Evolutionary conservation across 2,888 invertebrate species (phyloP), one percentile per base, ranked within the genome.

Genomic region (Drosophila greeni): DNA sequence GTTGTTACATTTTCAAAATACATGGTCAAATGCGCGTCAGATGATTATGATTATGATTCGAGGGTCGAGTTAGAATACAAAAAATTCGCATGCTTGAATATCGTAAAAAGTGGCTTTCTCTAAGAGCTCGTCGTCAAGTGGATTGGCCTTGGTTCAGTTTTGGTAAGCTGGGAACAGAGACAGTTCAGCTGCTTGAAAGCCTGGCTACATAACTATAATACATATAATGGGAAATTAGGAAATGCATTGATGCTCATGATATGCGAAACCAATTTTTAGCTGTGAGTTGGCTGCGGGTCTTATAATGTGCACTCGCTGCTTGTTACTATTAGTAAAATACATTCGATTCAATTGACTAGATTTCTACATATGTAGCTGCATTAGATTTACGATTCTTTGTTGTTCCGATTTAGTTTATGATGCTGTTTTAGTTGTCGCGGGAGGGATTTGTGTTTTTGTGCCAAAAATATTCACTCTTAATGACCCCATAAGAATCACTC

Each of bases 311-410:
- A 60, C 42, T 58, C 42, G 48, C 56, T 76, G 66, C 58, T 61
- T 55, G 52, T 75, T 72, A 82, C 55, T 68, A 73, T 79, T 82
- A 76, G 77, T 79, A 60, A 80, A 79, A 84, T 79, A 82, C 83
- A 79, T 84, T 79, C 80, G 79, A 79, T 80, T 80, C 79, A 80
- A 80, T 80, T 80, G 79, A 80, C 79, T 80, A 80, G 79, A 80
- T 82, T 84, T 84, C 84, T 73, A 79, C 82, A 82, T 80, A 68
- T 76, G 65, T 80, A 74, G 66, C 79, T 76, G 74, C 51, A 72
- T 75, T 73, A 18, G 64, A 55, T 70, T 68, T 74, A 61, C 53
- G 62, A 67, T 73, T 66, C 49, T 52, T 53, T 77, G 54, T 51
- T 60, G 64, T 51, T 53, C 52, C 48, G 47, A 47, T 40, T 69